Evolutionary conservation across 2,113 vertebrate species (phyloP), one percentile per base, ranked within the genome.

Genomic region (Microtus pennsylvanicus): DNA sequence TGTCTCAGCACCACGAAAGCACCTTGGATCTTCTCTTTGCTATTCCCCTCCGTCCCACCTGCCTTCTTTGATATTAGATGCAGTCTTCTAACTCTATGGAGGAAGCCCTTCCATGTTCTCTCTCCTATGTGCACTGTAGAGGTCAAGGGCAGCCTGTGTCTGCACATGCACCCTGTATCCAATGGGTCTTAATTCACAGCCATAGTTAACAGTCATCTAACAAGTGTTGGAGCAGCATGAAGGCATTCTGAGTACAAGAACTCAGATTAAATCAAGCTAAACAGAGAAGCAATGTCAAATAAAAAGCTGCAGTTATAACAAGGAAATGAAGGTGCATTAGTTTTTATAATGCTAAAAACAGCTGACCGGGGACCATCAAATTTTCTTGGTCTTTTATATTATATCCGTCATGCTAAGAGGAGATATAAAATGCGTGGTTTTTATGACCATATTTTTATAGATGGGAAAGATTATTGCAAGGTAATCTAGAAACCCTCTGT

Each of bases 181-280:
- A 81, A 52, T 22, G 80, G 7, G 47, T 50, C 52, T 80, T 13
- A 35, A 45, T 75, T 74, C 47, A 65, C 1, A 94, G 61, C 55
- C 88, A 65, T 75, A 69, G 28, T 77, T 92, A 91, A 82, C 75
- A 81, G 82, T 76, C 87, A 35, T 50, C 90, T 92, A 67, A 76
- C 14, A n/a, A 58, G 22, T 87, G 22, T 42, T 91, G 47, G 61
- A 83, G 50, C 11, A 4, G 33, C 50, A 77, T 55, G 81, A 12
- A 4, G 2, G 3, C 82, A 69, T 91, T 87, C 85, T 87, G n/a
- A 96, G 35, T 55, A 74, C 47, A 35, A 47, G 21, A 83, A 72
- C 92, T 92, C 81, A 93, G 87, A 33, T 90, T 78, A 92, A 90
- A 67, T 86, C 26, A 82, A 89, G 35, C 38, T 78, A 77, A 89